Conservation (phyloP, 2,888 invertebrate species). For the Idaea dimidiata region DNA sequence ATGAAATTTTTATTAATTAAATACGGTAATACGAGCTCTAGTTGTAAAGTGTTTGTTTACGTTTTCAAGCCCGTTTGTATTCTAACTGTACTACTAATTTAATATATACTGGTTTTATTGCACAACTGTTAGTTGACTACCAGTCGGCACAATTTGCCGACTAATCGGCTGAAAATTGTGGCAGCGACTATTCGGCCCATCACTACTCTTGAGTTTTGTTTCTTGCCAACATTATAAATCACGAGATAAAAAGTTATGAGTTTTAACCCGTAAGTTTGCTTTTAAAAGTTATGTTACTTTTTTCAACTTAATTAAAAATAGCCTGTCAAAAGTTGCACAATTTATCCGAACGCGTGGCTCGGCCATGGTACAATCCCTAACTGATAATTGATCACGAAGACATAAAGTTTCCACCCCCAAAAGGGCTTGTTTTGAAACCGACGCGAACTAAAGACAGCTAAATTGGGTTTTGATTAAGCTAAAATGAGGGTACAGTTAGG, state of each 20-base stretch:
- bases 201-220: conserved; percentile 6
- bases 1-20: no score
- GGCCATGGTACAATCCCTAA: conserved; percentile 31
- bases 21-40: no score
- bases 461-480: conserved; percentile 61
- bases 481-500: conserved; percentile 25
- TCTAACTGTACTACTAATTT: no score
- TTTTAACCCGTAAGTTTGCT: conserved; percentile 10
- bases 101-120: no score
- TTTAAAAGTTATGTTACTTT: conserved; percentile 19
- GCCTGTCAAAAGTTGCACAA: conserved; percentile 30
- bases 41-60: no score
- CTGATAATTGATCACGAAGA: conserved; percentile 52
- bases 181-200: no score
- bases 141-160: no score
- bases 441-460: conserved; percentile 48
- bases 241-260: neutral
- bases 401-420: conserved; percentile 48
- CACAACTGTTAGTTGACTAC: no score
- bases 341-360: conserved; percentile 31
- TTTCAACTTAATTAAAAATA: conserved; percentile 32
- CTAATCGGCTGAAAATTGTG: no score
- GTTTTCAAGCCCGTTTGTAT: no score
- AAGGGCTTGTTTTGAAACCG: conserved; percentile 49
- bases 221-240: neutral